A percentile compares a stretch with the other conserved stretches of the same genome.
phyloP scores from a whole-genome alignment of 2,888 invertebrate genomes.

The Poecilobothrus nobilitatus region DNA sequence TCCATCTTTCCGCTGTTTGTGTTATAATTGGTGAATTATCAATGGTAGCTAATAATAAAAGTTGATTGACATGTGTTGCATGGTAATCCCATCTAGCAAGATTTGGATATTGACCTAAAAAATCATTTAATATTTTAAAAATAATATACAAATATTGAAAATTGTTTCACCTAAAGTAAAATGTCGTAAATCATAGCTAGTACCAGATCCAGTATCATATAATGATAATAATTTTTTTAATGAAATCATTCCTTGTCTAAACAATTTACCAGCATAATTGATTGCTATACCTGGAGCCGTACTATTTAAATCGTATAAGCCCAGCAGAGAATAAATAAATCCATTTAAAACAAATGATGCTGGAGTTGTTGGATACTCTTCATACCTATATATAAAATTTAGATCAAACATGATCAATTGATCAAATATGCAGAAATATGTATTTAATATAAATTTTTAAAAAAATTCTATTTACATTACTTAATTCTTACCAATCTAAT shows the following conservation, averaged over 20 bases:
- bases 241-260: constrained; percentile 76
- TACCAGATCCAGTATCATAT: constrained; percentile 92
- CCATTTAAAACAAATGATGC: constrained; percentile 95
- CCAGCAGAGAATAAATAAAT: constrained; percentile 93
- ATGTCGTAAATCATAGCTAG: constrained; percentile 92
- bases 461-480: no score
- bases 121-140: neutral
- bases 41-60: constrained; percentile 77
- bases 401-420: no score
- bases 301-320: constrained; percentile 87
- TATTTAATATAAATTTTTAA: no score
- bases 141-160: neutral
- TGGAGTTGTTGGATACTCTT: constrained; percentile 96
- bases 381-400: constrained; percentile 59
- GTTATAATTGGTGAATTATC: constrained; percentile 73
- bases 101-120: constrained; percentile 67
- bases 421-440: neutral
- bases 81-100: constrained; percentile 98
- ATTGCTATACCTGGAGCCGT: constrained; percentile 63
- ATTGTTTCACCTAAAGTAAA: constrained; percentile 59
- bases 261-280: constrained; percentile 65
- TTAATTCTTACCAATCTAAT: constrained; percentile 62
- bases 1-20: constrained; percentile 84
- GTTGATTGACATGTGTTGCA: constrained; percentile 94
- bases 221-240: constrained; percentile 79